These are phyloP conservation scores for Halcyon malimbica DNA, from an alignment of 2,113 vertebrate genomes.

Conservation along the genomic window DNA sequence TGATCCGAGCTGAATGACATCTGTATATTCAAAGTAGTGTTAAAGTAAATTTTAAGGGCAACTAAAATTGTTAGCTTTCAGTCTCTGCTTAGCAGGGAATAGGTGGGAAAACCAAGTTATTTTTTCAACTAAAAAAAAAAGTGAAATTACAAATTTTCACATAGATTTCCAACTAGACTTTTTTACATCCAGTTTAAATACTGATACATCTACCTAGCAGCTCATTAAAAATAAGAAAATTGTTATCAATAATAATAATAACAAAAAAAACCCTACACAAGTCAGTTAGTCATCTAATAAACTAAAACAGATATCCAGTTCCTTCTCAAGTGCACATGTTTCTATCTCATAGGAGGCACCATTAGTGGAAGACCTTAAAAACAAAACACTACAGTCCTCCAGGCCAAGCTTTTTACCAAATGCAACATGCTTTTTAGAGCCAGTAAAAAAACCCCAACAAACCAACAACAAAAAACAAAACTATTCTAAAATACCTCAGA, in stretches of 20 bases:
- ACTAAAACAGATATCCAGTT: conserved; percentile 71
- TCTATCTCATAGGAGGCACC: conserved; percentile 73
- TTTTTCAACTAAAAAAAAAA: not conserved
- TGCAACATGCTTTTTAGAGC: conserved; percentile 45
- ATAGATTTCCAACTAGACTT: conserved; percentile 31
- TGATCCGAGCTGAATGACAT: conserved; percentile 71
- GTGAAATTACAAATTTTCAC: conserved; percentile 54
- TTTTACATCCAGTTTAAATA: conserved; percentile 76
- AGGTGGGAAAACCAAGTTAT: not conserved
- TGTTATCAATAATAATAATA: conserved; percentile 40
- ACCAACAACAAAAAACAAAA: not conserved
- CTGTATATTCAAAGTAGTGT: conserved; percentile 59
- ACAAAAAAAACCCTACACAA: not conserved
- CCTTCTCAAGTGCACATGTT: conserved; percentile 60
- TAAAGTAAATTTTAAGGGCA: conserved; percentile 39
- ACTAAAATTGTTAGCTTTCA: conserved; percentile 41
- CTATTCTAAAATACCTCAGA: conserved; percentile 37
- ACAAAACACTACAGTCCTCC: conserved; percentile 69
- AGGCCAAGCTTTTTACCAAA: conserved; percentile 39
- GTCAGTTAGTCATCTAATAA: conserved; percentile 49
- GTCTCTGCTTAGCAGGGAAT: conserved; percentile 41
- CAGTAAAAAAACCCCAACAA: conserved; percentile 15
- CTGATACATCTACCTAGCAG: conserved; percentile 68
- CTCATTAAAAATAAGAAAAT: conserved; percentile 60
- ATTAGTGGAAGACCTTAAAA: conserved; percentile 74